Evolutionary conservation across 2,888 invertebrate species (phyloP), one percentile per base, ranked within the genome.

Genomic region (Drosophila niveifrons): DNA sequence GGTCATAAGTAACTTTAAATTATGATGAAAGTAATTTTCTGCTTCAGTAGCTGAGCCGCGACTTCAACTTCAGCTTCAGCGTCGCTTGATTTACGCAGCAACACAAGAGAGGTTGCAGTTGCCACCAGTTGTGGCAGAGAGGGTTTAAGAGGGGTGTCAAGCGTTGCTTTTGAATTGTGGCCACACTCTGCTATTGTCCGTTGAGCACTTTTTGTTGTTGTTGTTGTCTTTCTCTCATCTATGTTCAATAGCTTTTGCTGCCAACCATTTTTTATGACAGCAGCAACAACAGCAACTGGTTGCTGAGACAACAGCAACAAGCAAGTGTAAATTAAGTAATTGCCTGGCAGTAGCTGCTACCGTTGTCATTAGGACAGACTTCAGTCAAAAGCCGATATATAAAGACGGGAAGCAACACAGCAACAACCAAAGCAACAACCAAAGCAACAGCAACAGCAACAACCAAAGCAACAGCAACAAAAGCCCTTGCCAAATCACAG

Each of bases 11-110:
- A 85, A 86, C 82, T 87, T 80, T 83, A 87, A 90, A 83, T 90
- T 86, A 89, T 90, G 90, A 89, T 90, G 85, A 89, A 90, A 90
- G 90, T 90, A 90, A 90, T 90, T 90, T 90, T 90, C 90, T 89
- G 90, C 90, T 89, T 90, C 89, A 90, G 80, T 90, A 89, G 89
- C 83, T 74, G 72, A 78, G 80, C 70, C 75, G 75, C 75, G 70
- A 55, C 84, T 62, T 72, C 36, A n/a, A 11, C 36, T 36, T 36
- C 11, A n/a, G 36, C 34, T 34, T 13, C 72, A 70, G 74, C 75
- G 72, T 74, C 53, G 65, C 73, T 81, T 83, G 81, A 83, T 81
- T 81, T 81, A 81, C 81, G 71, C 39, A 52, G 46, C 64, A 67
- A 41, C 51, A 65, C 29, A 52, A 74, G 7, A 11, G 39, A 46